Evolutionary conservation across 2,113 vertebrate genomes (phyloP), one percentile per base, ranked within the genome.

Genomic region (Aramus guarauna): DNA sequence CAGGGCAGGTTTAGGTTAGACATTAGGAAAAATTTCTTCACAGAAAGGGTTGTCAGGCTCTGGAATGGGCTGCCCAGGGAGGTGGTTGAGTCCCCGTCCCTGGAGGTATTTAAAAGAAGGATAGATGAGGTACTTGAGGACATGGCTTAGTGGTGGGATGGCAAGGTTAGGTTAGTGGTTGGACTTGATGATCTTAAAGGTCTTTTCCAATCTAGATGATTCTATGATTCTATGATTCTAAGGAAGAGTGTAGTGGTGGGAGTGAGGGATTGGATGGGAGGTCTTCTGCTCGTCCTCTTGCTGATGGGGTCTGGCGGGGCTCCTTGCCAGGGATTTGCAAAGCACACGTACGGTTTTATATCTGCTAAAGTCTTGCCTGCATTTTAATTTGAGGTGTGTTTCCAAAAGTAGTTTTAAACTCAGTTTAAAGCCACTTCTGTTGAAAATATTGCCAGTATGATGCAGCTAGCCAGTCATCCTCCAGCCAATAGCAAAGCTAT

Each of bases 291-390:
- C 0, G 0, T 77, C 50, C 75, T 66, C 69, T 1, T 41, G 12
- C 30, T 34, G 62, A 6, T 41, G 55, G 23, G n/a, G n/a, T 55
- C 60, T 1, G 2, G 22, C 50, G 59, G 11, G 50, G 43, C 17
- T 87, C 12, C 74, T 56, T 5, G 0, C 5, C 22, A 36, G 59
- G 23, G 9, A 29, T 67, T 39, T 1, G 3, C 30, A 72, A 48
- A 79, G 3, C 19, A 4, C 2, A 17, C 0, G 0, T 18, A 2
- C 3, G 17, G 10, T 21, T 78, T 22, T 8, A 8, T 6, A 15
- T 15, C 59, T 29, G 11, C 58, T 84, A 53, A 76, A 90, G 23
- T 20, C 32, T 67, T 73, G 12, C 12, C 43, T 68, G 15, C 32
- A 6, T 5, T 92, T 82, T 29, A 6, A 47, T 75, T 21, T 63